Evolutionary conservation across 2,797 vertebrate genomes (phyloP).

Genomic region (Pogonophryne albipinna): DNA sequence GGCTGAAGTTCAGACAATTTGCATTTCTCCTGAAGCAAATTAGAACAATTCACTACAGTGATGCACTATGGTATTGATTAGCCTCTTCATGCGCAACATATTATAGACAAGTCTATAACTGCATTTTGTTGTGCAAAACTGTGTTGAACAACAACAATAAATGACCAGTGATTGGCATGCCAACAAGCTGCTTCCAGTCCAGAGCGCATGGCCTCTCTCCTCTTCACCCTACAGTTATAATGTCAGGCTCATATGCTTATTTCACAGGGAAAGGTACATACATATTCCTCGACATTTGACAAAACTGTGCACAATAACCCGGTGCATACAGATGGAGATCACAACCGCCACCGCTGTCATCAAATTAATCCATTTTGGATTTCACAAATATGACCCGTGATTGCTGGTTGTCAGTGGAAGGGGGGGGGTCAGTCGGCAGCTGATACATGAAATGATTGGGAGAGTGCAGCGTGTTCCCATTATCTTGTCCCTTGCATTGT

Average conservation of each 20-base stretch:
- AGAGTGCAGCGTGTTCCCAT: slow-evolving; percentile 88
- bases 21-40: too few species aligned
- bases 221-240: slow-evolving; percentile 18
- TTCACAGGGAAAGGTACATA: slow-evolving; percentile 50
- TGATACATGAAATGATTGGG: slow-evolving; percentile 89
- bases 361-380: slow-evolving; percentile 83
- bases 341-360: slow-evolving; percentile 62
- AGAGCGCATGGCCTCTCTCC: background rate
- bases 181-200: slow-evolving; percentile 9
- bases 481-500: slow-evolving; percentile 91
- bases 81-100: too few species aligned
- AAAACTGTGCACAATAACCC: slow-evolving; percentile 57
- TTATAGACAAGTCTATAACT: too few species aligned
- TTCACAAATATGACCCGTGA: slow-evolving; percentile 86
- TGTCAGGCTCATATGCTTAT: slow-evolving; percentile 36
- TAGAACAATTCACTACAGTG: too few species aligned
- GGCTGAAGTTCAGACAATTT: background rate
- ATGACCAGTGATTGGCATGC: background rate
- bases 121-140: too few species aligned
- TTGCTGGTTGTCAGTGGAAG: slow-evolving; percentile 81
- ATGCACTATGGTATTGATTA: too few species aligned
- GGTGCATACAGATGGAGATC: slow-evolving; percentile 48
- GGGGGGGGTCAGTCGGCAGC: slow-evolving; percentile 78
- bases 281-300: slow-evolving; percentile 76
- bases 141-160: too few species aligned